phyloP scores from a whole-genome alignment of 2,888 invertebrate genomes.

The Yponomeuta malinellus region DNA sequence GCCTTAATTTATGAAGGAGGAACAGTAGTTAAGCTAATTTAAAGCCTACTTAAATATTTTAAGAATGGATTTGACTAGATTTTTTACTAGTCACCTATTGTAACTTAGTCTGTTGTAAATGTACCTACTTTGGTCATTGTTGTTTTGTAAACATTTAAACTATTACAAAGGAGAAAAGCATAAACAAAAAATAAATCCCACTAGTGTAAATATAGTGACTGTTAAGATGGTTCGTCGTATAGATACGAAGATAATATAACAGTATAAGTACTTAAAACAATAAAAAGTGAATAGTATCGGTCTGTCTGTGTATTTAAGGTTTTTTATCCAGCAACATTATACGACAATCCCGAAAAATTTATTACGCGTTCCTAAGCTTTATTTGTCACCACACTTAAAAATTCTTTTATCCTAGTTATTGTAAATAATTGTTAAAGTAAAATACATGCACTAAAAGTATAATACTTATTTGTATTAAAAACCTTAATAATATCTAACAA shows the following conservation, averaged over 20 bases:
- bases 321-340: too few species aligned
- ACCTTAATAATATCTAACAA: not conserved
- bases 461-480: not conserved
- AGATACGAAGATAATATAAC: too few species aligned
- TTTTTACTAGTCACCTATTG: slow-evolving; percentile 63
- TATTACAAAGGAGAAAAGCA: not conserved
- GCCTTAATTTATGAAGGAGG: slow-evolving; percentile 53
- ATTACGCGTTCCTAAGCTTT: too few species aligned
- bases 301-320: too few species aligned
- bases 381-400: too few species aligned
- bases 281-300: too few species aligned
- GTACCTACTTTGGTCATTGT: not conserved
- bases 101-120: slow-evolving; percentile 22
- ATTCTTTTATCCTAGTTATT: not conserved
- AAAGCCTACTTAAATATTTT: slow-evolving; percentile 41
- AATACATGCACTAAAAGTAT: not conserved
- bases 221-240: too few species aligned
- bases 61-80: slow-evolving; percentile 49
- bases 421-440: not conserved
- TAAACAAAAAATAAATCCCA: not conserved
- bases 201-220: too few species aligned
- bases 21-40: slow-evolving; percentile 26
- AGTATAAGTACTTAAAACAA: too few species aligned
- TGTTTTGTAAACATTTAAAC: not conserved
- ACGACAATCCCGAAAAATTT: too few species aligned